phyloP scores from a whole-genome alignment of 2,888 invertebrate species.

The Volucella inanis region DNA sequence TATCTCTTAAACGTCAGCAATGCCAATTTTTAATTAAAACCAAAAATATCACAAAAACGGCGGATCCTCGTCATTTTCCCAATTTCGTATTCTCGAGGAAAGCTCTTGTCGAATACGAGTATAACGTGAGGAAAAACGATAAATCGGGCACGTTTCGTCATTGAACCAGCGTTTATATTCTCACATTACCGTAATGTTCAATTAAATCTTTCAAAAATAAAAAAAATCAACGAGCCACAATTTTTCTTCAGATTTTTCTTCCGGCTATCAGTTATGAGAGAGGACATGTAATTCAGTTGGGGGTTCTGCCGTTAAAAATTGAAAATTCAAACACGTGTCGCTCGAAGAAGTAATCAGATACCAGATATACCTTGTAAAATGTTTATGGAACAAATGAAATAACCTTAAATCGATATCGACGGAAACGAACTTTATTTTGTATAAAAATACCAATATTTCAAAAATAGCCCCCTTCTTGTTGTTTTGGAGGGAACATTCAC shows the following conservation, averaged over 20 bases:
- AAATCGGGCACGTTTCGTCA: conserved; percentile 35
- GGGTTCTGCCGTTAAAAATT: conserved; percentile 26
- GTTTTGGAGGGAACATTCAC: conserved; percentile 6
- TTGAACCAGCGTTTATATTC: conserved; percentile 29
- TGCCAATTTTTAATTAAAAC: conserved; percentile 28
- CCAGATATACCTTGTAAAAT: conserved; percentile 20
- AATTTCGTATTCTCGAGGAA: background rate
- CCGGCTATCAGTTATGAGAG: background rate
- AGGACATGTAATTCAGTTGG: conserved; percentile 39
- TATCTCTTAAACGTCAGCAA: background rate
- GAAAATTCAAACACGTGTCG: conserved; percentile 56
- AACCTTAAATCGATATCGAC: conserved; percentile 44
- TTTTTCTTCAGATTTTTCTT: background rate
- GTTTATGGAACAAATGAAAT: conserved; percentile 44
- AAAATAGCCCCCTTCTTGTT: conserved; percentile 56
- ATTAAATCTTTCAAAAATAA: conserved; percentile 21
- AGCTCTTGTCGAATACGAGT: too few species aligned
- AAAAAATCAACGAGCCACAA: conserved; percentile 13
- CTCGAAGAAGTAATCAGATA: conserved; percentile 32
- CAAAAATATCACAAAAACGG: conserved; percentile 21
- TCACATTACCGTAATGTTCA: conserved; percentile 40
- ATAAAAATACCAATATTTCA: conserved; percentile 46
- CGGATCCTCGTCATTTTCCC: too few species aligned
- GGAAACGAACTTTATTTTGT: conserved; percentile 48
- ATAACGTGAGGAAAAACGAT: background rate